Evolutionary conservation across 2,113 vertebrate species (phyloP).

Genomic region (Irena cyanogastra): DNA sequence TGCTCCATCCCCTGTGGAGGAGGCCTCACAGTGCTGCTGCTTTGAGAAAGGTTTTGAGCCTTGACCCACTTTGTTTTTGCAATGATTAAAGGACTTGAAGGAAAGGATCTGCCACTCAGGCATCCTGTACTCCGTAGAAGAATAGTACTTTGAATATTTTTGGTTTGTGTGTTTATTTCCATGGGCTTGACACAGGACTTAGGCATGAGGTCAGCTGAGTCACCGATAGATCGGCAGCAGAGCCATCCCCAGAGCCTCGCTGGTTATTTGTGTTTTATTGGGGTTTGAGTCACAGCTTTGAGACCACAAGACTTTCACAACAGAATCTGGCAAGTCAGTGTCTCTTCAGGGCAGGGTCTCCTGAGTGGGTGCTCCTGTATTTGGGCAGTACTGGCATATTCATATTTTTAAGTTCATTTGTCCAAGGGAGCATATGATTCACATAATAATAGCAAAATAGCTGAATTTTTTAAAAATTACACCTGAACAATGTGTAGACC

Average conservation of each 20-base stretch:
- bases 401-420: neutral
- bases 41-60: neutral
- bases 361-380: neutral
- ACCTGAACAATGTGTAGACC: neutral
- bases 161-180: neutral
- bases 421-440: neutral
- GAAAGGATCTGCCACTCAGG: neutral
- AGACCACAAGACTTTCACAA: neutral
- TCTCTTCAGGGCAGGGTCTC: neutral
- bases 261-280: neutral
- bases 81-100: neutral
- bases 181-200: neutral
- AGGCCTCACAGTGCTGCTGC: neutral
- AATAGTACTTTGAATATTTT: neutral
- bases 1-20: neutral
- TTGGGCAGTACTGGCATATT: neutral
- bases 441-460: neutral
- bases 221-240: neutral
- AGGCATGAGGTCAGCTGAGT: constrained; percentile 13
- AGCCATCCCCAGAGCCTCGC: neutral
- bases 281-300: neutral
- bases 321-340: neutral
- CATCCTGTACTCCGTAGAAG: neutral
- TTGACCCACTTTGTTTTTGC: neutral
- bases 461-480: neutral